Base-by-base conservation (phyloP, 92 coral and sea anemone genomes). In the Muricea muricata region DNA sequence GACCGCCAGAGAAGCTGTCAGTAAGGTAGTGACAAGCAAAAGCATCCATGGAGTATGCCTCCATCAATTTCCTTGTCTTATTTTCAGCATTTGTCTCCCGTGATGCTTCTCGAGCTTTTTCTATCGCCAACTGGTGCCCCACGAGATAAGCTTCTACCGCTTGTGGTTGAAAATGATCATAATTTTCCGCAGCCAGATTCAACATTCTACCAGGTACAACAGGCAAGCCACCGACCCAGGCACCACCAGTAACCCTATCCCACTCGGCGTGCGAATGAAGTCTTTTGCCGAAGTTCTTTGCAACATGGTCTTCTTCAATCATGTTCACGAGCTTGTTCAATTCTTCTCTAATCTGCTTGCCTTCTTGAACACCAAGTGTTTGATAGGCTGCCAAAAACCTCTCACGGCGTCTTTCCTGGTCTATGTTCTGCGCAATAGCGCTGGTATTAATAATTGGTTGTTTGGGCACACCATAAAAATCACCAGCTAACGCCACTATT, bases 131-230 rank as follows among this genome's bases (percentile, higher is more conserved):
- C 14, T 80, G 65, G 42, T 89, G 92, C 0, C 92, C 92, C 46
- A 55, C 33, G 7, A 86, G 69, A 39, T 86, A 89, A 11, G 92
- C 90, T 15, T 79, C 37, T 58, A 72, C 69, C 23, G 90, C 90
- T 9, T 73, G 37, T 18, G 92, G 92, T 24, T 58, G 75, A 55
- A 89, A 89, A 50, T 89, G 92, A 47, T 89, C 92, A 75, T 60
- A 40, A 24, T 89, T 89, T 1, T 74, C 45, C 21, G 10, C 17
- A 1, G 92, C 92, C 28, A 89, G 37, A 66, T 81, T 66, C 80
- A 89, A 26, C 84, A 85, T 81, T 14, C 82, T 57, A 15, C 89
- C 89, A 10, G 7, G 31, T 11, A 26, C 42, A 15, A 84, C 15
- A 2, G 89, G 92, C 2, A 84, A 14, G 9, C 82, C 86, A 4